Evolutionary conservation across 2,888 invertebrate genomes (phyloP).

Genomic region (Graphium colonna): DNA sequence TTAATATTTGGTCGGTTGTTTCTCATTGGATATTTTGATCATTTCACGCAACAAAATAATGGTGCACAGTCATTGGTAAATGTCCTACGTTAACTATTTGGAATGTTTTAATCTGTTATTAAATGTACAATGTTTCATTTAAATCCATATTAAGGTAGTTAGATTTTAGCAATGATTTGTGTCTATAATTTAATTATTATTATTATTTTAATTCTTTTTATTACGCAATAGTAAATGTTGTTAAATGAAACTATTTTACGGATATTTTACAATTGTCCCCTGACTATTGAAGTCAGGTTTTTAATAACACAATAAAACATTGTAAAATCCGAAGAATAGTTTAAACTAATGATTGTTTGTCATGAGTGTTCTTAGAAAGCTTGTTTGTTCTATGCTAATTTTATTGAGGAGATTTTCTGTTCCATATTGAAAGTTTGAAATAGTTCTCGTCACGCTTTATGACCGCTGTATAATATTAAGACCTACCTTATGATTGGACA

Average conservation of each 20-base stretch:
- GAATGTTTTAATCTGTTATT: conserved; percentile 16
- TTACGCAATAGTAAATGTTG: not conserved
- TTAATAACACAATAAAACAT: too few relatives aligned
- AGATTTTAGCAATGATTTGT: not conserved
- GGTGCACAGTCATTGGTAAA: conserved; percentile 77
- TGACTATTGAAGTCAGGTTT: too few relatives aligned
- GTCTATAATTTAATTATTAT: not conserved
- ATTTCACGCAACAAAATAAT: conserved; percentile 60
- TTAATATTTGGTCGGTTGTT: conserved; percentile 4
- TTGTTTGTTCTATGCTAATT: too few relatives aligned
- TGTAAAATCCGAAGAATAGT: too few relatives aligned
- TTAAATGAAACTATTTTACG: not conserved
- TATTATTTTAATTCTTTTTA: not conserved
- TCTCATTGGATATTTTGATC: conserved; percentile 26
- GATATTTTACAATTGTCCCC: too few relatives aligned
- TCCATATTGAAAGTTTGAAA: too few relatives aligned
- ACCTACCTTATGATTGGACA: too few relatives aligned
- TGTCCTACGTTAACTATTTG: conserved; percentile 38
- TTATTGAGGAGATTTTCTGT: too few relatives aligned
- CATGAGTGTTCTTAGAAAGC: too few relatives aligned
- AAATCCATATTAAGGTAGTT: not conserved
- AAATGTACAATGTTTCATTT: not conserved
- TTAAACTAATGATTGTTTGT: too few relatives aligned
- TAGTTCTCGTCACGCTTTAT: too few relatives aligned
- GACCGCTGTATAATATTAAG: too few relatives aligned